These are phyloP conservation scores for Cyclophora punctaria DNA, from an alignment of 2,888 invertebrate species.

Conservation along the genomic window DNA sequence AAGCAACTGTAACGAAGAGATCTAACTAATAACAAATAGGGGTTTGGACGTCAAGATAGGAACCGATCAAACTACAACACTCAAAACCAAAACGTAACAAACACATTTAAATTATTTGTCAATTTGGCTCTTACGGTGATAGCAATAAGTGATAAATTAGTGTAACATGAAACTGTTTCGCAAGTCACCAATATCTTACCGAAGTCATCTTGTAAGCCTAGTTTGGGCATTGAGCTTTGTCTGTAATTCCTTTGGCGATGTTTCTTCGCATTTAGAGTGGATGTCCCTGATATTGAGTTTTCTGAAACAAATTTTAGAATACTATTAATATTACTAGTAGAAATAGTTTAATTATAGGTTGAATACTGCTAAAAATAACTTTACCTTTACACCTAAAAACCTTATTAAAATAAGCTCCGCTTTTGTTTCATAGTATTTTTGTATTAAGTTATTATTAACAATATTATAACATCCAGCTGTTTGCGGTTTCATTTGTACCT, in stretches of 20 bases:
- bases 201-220: conserved; percentile 63
- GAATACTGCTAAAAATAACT: no score
- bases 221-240: conserved; percentile 71
- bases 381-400: no score
- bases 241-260: conserved; percentile 64
- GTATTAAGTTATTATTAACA: no score
- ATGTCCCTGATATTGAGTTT: conserved; percentile 66
- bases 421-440: no score
- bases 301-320: conserved; percentile 38
- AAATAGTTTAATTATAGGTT: no score
- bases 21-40: conserved; percentile 3
- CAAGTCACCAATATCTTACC: conserved; percentile 37
- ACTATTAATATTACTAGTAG: no score
- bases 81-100: background rate
- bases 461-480: no score
- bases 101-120: no score
- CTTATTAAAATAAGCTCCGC: no score
- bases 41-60: conserved; percentile 8
- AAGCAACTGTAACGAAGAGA: no score
- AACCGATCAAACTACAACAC: conserved; percentile 9
- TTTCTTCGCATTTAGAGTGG: conserved; percentile 66
- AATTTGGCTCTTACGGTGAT: background rate
- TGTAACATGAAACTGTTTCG: conserved; percentile 1
- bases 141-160: background rate
- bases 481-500: no score